Evolutionary conservation across 2,888 invertebrate genomes (phyloP), one percentile per base, ranked within the genome.

Genomic region (Andrena minutula): DNA sequence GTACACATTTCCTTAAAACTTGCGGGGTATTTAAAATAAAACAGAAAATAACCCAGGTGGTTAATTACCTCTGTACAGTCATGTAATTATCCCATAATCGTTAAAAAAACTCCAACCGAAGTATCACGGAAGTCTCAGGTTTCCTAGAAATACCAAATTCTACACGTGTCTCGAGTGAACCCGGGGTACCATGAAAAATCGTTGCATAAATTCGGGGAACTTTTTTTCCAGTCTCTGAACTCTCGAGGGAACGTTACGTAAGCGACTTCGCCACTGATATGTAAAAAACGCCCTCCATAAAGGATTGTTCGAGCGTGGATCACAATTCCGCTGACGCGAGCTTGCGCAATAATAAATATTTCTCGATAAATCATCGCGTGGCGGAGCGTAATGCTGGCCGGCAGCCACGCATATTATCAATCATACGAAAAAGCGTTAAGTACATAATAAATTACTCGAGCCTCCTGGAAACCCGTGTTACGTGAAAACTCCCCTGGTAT

Each of bases 361-460:
- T 58, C 47, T 26, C 70, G 69, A 72, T 82, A 80, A 80, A 82
- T 82, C 80, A 69, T 79, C 74, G 30, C 49, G 41, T 30, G 49
- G 41, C 49, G 30, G 56, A 58, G 35, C 41, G 53, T 51, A 68
- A 53, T 65, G 70, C 41, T 12, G 20, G 63, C 26, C n/a, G 28
- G 49, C 2, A 7, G 56, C 68, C 56, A 26, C 69, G 69, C 49
- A 51, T 73, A 74, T 83, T 74, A 83, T 83, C 74, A 83, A 83
- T 83, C 82, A 78, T 64, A 74, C 69, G 82, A 78, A 78, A 82
- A 81, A 75, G 75, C 82, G 72, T 69, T 83, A 83, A 82, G 80
- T 75, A 80, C 69, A 83, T 74, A 77, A 83, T 82, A 82, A 82
- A 83, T 83, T 74, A 82, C 69, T 6, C 23, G 56, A 47, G 69